Base-by-base conservation (phyloP, 2,888 invertebrate species). In the Pseudococcus jackbeardsleyi region DNA sequence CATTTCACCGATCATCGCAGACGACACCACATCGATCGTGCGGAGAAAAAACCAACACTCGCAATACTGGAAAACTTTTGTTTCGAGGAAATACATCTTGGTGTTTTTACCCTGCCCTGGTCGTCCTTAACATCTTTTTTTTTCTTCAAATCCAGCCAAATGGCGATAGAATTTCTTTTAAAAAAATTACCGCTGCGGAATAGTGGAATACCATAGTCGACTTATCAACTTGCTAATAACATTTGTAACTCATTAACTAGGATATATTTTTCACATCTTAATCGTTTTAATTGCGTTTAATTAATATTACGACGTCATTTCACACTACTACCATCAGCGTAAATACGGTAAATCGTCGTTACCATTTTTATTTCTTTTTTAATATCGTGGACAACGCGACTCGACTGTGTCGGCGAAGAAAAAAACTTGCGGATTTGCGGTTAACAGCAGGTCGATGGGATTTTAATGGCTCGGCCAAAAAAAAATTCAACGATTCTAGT, bases 221-320 rank as follows among this genome's bases (percentile, higher is more conserved):
- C 26, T 3, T 22, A 64, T 26, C 7, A 15, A 72, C 72, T 82
- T 5, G n/a, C 42, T 22, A 64, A 11, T 19, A 42, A 82, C 79
- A 82, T 82, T 82, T 82, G 79, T 11, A 46, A 82, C 19, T 82
- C 46, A 82, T 82, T 82, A 82, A 82, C 42, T 82, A 82, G 79
- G 72, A 15, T 72, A 72, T 72, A 72, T 72, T 72, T 72, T 72
- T 72, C 72, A 72, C 33, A 72, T 72, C 33, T 46, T 82, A 82
- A 82, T 46, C 79, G 79, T 82, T 82, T 82, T 82, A 82, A 82
- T 82, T 82, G 46, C 79, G 46, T 46, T 82, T 22, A 82, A 82
- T 82, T 82, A 82, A 82, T 46, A 46, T 42, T 26, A 26, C 72
- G 11, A 33, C 15, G 72, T 33, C 33, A 72, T 33, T 72, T 33